A percentile compares a stretch with the other conserved stretches of the same genome.
These are phyloP conservation scores for Dinocampus coccinellae DNA, from an alignment of 2,888 invertebrate genomes.

Conservation along the genomic window DNA sequence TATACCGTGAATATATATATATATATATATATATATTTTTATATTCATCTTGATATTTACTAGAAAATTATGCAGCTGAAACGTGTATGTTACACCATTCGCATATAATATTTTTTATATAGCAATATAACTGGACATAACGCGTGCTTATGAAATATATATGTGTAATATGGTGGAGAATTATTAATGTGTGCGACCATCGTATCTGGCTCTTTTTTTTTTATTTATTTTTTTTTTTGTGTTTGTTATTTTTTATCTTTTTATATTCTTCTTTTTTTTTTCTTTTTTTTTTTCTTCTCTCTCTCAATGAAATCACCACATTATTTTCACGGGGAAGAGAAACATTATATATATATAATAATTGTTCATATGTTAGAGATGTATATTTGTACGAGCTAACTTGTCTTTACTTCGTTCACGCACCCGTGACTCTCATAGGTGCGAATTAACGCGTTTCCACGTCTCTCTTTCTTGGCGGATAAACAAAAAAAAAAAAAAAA, in stretches of 20 bases:
- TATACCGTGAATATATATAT: no score
- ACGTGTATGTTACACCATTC: constrained; percentile 14
- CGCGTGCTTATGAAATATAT: constrained; percentile 16
- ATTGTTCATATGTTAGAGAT: neutral
- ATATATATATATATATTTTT: neutral
- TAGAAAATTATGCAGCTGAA: neutral
- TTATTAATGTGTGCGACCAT: constrained; percentile 41
- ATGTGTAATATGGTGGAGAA: constrained; percentile 25
- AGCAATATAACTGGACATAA: constrained; percentile 28
- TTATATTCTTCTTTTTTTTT: constrained; percentile 1
- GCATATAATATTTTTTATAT: neutral
- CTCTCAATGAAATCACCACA: constrained; percentile 30
- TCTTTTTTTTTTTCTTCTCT: constrained; percentile 11
- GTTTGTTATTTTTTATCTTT: constrained; percentile 1
- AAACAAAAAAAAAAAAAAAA: constrained; percentile 28
- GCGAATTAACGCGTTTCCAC: constrained; percentile 46
- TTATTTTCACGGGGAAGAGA: constrained; percentile 7
- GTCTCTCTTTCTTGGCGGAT: constrained; percentile 36
- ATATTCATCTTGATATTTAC: constrained; percentile 3
- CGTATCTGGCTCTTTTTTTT: constrained; percentile 28
- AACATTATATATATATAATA: neutral
- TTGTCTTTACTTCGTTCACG: constrained; percentile 34
- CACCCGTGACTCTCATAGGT: constrained; percentile 40
- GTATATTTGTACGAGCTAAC: neutral
- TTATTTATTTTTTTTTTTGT: constrained; percentile 11